Conservation (phyloP, 2,888 invertebrate genomes). For the Conchocele bisecta region DNA sequence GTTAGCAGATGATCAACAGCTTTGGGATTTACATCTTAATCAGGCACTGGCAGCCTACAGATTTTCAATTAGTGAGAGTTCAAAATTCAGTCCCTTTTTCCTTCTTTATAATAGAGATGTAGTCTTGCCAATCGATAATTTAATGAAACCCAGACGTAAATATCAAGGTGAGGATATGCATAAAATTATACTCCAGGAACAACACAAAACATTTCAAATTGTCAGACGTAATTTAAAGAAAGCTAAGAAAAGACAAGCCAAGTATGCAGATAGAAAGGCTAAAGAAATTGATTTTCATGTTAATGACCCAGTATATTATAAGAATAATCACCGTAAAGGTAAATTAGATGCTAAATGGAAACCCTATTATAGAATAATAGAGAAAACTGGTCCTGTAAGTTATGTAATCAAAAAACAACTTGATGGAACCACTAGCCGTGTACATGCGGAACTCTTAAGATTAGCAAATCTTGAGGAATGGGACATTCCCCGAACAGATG, state of each 20-base stretch:
- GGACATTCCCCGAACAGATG: too few relatives aligned
- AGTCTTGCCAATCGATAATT: slow-evolving; percentile 41
- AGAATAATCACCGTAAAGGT: slow-evolving; percentile 16
- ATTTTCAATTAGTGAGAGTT: slow-evolving; percentile 5
- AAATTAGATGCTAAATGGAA: slow-evolving; percentile 42
- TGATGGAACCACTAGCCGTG: slow-evolving; percentile 14
- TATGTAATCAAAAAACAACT: slow-evolving; percentile 37
- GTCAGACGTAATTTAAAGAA: slow-evolving; percentile 25
- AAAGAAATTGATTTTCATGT: slow-evolving; percentile 32
- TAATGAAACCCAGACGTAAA: slow-evolving; percentile 35
- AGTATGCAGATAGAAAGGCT: slow-evolving; percentile 32
- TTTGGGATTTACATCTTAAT: slow-evolving; percentile 2
- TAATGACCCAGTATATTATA: slow-evolving; percentile 42
- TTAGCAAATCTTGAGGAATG: slow-evolving; percentile 28
- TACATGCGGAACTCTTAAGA: slow-evolving; percentile 29
- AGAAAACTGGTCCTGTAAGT: slow-evolving; percentile 32
- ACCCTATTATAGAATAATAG: slow-evolving; percentile 45
- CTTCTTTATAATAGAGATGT: slow-evolving; percentile 44
- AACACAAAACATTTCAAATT: slow-evolving; percentile 39
- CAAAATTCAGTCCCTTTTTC: slow-evolving; percentile 32
- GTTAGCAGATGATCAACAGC: not conserved
- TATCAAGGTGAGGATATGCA: slow-evolving; percentile 37
- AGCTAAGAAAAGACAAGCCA: slow-evolving; percentile 29
- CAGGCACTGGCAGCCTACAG: slow-evolving; percentile 6
- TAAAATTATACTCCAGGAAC: slow-evolving; percentile 44